Base-by-base conservation (phyloP, 2,797 vertebrate species). In the Microctenopoma steveboyesi region DNA sequence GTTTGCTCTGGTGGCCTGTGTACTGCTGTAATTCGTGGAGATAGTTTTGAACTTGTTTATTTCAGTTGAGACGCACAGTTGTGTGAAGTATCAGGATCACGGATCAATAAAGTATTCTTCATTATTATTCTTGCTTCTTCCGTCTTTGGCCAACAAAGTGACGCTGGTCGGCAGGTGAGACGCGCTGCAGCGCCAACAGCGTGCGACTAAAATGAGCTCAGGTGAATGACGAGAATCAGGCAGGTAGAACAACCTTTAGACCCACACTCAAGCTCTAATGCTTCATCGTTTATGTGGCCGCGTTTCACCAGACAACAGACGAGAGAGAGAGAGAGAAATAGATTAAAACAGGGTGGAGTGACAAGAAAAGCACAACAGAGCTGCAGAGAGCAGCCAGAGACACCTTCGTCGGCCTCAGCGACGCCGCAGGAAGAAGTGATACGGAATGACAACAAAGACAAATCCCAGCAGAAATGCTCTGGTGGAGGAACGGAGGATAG, bases 341-440 rank as follows among this genome's bases (percentile, higher is more conserved):
- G 52, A 72, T 55, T 42, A 49, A 83, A 72, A 68, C 73, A 56
- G 57, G 78, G 72, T 72, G 73, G 43, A 82, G 72, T 73, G 64
- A 85, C 70, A 86, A 85, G 86, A 92, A 89, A 88, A 91, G 83
- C 84, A 90, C 87, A 89, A 79, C 80, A 81, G 71, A 65, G 80
- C 79, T 60, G 67, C 73, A 69, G 81, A 76, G 68, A 77, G 74
- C 58, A 80, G 78, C 69, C 52, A 66, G 72, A 79, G 88, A 88
- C 75, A 87, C 83, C 83, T 85, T 85, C 74, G 74, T 59, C 48
- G 60, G 77, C 82, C 85, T 64, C 13, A 42, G 77, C 30, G 62
- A 53, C 15, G 80, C 81, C 72, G 55, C 18, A 15, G 83, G 88
- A 70, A 80, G 79, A 88, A 78, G 79, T 90, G 74, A 91, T 85